Evolutionary conservation across 2,888 invertebrate genomes (phyloP), one percentile per base, ranked within the genome.

Genomic region (Hypolimnas misippus): DNA sequence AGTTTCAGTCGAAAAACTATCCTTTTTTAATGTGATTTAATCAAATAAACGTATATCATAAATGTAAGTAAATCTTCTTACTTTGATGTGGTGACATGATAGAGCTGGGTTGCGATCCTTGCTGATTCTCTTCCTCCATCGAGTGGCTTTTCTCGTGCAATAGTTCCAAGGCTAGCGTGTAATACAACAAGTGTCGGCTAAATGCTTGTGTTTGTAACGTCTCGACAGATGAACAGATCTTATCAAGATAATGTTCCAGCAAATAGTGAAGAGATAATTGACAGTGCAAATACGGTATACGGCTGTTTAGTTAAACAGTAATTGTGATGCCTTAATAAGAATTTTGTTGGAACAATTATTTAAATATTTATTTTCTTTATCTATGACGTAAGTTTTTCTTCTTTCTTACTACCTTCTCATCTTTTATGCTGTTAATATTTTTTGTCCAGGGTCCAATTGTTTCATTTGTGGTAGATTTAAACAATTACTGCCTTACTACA

Each of bases 141-240:
- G 94, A 93, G 5, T 91, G 88, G 70, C 92, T 93, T 62, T 94
- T 93, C 76, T 95, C 94, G 64, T 93, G 93, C 81, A 94, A 92
- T 63, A 96, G 88, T 72, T 95, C 95, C 82, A 96, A 79, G 29
- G 96, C 96, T 96, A 70, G 64, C 65, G 83, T 79, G 64, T 42
- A 62, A 66, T 8, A 29, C 3, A 49, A 29, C 25, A 57, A 52
- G 4, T 44, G 1, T 17, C 33, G 57, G 21, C 33, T 51, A 25
- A 29, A 54, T 25, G 42, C 16, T 7, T 10, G 1, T 51, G n/a
- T 8, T n/a, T 21, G 35, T n/a, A 19, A 19, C 3, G 19, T 52
- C 38, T 46, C 29, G 38, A 40, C 35, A 33, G 29, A 38, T 19
- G 35, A n/a, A 33, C 33, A 40, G 53, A 55, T 46, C 52, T 52